These are phyloP conservation scores for Grallaria varia DNA, from an alignment of 2,113 vertebrate genomes.

Conservation along the genomic window DNA sequence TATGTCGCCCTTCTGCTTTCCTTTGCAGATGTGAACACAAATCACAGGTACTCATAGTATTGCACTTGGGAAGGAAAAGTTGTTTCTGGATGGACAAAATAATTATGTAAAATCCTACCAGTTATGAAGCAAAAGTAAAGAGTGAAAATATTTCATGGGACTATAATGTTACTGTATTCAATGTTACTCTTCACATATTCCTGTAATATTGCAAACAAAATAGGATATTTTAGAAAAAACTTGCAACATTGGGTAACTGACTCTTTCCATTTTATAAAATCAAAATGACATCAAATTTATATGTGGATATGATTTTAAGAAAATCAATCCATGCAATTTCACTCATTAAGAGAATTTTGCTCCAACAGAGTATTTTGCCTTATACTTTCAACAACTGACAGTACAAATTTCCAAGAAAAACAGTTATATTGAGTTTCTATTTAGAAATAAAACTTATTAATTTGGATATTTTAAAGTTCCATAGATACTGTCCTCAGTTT, in stretches of 20 bases:
- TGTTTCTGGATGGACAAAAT: slow-evolving; percentile 56
- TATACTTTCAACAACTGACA: background rate
- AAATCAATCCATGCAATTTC: background rate
- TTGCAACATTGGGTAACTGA: background rate
- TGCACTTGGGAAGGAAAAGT: slow-evolving; percentile 1
- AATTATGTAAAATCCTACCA: slow-evolving; percentile 60
- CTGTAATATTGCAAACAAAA: slow-evolving; percentile 13
- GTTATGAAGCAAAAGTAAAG: slow-evolving; percentile 37
- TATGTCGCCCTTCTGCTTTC: background rate
- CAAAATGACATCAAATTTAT: background rate
- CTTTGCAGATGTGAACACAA: background rate
- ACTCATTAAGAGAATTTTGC: background rate
- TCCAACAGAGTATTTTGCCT: background rate
- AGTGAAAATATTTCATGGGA: slow-evolving; percentile 45
- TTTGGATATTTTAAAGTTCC: background rate
- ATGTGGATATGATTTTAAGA: background rate
- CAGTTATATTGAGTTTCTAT: background rate
- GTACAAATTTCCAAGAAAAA: background rate
- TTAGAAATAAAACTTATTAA: background rate
- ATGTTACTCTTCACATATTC: slow-evolving; percentile 26
- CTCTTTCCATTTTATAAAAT: background rate
- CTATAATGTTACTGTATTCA: slow-evolving; percentile 60
- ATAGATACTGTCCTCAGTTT: background rate
- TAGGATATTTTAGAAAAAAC: slow-evolving; percentile 39
- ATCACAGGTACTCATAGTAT: background rate